Evolutionary conservation across 1,140 invertebrate genomes (phyloP).

Genomic region (Trialeurodes vaporariorum): DNA sequence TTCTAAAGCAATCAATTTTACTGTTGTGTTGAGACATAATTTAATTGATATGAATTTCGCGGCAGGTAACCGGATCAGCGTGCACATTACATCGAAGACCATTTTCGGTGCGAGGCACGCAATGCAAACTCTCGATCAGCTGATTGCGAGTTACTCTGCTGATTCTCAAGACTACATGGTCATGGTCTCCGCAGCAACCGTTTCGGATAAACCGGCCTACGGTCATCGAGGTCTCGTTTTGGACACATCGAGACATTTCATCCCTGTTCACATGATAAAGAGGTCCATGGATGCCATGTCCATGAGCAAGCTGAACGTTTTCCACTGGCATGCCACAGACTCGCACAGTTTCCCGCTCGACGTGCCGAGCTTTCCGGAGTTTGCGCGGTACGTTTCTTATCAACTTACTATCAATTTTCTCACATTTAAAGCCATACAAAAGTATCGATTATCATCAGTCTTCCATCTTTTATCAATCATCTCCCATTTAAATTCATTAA

Average conservation of each 20-base stretch:
- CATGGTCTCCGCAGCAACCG: slow-evolving; percentile 30
- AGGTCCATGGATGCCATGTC: slow-evolving; percentile 64
- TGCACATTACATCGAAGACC: slow-evolving; percentile 48
- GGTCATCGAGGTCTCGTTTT: slow-evolving; percentile 55
- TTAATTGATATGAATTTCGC: too few species aligned
- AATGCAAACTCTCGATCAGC: slow-evolving; percentile 60
- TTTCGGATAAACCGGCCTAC: slow-evolving; percentile 34
- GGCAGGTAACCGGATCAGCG: slow-evolving; percentile 33
- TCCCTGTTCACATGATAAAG: slow-evolving; percentile 52
- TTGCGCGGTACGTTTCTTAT: slow-evolving; percentile 41
- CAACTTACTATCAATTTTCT: too few species aligned
- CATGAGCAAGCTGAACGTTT: slow-evolving; percentile 66
- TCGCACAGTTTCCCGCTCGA: slow-evolving; percentile 70
- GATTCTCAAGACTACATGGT: slow-evolving; percentile 24
- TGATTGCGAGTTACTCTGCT: slow-evolving; percentile 36
- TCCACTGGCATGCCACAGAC: slow-evolving; percentile 78
- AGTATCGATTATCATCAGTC: too few species aligned
- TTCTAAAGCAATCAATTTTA: too few species aligned
- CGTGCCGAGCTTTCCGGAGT: slow-evolving; percentile 50
- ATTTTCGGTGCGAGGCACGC: slow-evolving; percentile 63
- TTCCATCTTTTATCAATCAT: too few species aligned
- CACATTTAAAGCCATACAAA: too few species aligned
- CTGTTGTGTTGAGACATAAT: too few species aligned
- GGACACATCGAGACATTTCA: slow-evolving; percentile 64
- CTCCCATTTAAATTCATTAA: too few species aligned